Evolutionary conservation across 2,113 vertebrate genomes (phyloP).

Genomic region (Brachirus orientalis): DNA sequence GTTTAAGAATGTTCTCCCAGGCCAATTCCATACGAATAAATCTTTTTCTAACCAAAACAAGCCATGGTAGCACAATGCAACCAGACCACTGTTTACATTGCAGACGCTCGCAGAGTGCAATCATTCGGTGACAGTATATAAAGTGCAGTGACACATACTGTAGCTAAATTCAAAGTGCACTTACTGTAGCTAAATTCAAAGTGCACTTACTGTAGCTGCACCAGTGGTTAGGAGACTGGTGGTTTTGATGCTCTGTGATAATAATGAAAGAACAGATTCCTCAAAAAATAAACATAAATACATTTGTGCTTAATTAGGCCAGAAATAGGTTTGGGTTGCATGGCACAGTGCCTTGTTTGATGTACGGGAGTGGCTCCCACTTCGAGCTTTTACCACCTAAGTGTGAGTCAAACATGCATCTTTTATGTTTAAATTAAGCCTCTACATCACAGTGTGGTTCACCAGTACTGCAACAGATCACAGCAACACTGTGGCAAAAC

Average conservation of each 20-base stretch:
- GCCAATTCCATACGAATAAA: slow-evolving; percentile 63
- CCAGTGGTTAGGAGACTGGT: slow-evolving; percentile 31
- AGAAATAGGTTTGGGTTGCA: slow-evolving; percentile 38
- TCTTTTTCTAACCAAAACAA: slow-evolving; percentile 55
- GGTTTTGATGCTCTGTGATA: slow-evolving; percentile 53
- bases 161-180: slow-evolving; percentile 15
- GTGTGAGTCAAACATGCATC: slow-evolving; percentile 22
- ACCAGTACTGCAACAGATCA: slow-evolving; percentile 10
- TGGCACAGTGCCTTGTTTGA: slow-evolving; percentile 40
- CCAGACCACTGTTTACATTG: slow-evolving; percentile 23
- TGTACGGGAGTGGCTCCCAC: slow-evolving; percentile 53
- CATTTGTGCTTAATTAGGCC: slow-evolving; percentile 40
- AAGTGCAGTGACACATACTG: slow-evolving; percentile 42
- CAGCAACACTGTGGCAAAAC: background rate
- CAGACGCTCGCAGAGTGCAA: slow-evolving; percentile 26
- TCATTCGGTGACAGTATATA: slow-evolving; percentile 34
- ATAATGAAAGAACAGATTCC: slow-evolving; percentile 42
- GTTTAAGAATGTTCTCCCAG: slow-evolving; percentile 54
- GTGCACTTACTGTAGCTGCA: slow-evolving; percentile 1
- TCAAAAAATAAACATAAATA: slow-evolving; percentile 28
- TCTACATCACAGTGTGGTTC: slow-evolving; percentile 35
- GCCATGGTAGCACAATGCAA: slow-evolving; percentile 31
- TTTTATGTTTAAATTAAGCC: slow-evolving; percentile 54
- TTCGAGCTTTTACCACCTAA: slow-evolving; percentile 34
- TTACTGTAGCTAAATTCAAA: slow-evolving; percentile 20